Evolutionary conservation across 2,797 vertebrate species (phyloP).

Genomic region (Pachyuromys duprasi): DNA sequence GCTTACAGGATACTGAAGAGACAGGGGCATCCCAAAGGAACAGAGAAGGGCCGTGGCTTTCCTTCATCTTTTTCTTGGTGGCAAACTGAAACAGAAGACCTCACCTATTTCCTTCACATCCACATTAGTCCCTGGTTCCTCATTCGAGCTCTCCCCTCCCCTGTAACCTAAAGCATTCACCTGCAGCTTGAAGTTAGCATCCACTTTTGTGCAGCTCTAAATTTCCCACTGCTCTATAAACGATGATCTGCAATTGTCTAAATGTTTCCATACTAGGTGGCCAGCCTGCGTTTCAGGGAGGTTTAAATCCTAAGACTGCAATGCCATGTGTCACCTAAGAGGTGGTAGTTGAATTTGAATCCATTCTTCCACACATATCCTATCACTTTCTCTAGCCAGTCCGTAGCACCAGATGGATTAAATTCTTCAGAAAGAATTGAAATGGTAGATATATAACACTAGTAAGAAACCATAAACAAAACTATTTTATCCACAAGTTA

Average conservation of each 20-base stretch:
- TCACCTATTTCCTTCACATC: not conserved
- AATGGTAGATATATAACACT: not conserved
- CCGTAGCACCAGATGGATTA: not conserved
- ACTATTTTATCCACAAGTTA: not conserved
- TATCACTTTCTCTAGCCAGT: not conserved
- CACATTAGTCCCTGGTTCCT: not conserved
- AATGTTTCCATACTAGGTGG: not conserved
- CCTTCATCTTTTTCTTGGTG: not conserved
- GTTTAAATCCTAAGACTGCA: not conserved
- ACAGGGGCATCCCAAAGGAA: not conserved
- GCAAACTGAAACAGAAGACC: not conserved
- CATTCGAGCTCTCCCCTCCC: not conserved
- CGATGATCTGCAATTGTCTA: not conserved
- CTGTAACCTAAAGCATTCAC: not conserved
- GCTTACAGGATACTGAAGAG: not conserved
- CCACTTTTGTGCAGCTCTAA: not conserved
- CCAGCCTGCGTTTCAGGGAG: not conserved
- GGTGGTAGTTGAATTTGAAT: not conserved
- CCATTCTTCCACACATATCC: not conserved
- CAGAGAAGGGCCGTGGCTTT: not conserved
- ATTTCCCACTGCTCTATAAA: not conserved
- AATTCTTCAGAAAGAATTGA: not conserved
- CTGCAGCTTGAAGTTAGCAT: not conserved
- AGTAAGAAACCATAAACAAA: not conserved
- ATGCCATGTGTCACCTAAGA: not conserved